Base-by-base conservation (phyloP, 2,888 invertebrate genomes). In the Elysia crispata region DNA sequence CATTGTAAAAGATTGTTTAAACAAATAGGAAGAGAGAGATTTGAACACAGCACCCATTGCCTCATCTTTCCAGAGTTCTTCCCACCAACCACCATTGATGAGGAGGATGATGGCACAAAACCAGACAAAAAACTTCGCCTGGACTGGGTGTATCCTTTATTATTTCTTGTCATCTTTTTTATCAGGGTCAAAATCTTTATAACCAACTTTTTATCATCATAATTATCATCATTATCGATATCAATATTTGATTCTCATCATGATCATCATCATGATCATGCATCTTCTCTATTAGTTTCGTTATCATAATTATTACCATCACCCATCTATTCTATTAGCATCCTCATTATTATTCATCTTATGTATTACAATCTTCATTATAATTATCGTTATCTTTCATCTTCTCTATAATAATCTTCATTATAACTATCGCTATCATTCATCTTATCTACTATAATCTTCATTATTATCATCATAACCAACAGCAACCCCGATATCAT, bases 131-230 rank as follows among this genome's bases (percentile, higher is more conserved):
- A 84, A 31, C 84, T 91, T 1, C 84, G 85, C 67, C 84, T 90
- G 6, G 88, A 91, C 76, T 91, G 91, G 91, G 89, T 91, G 89
- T 91, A 90, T 90, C 90, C 88, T 89, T 88, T 20, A 0, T 25
- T 60, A 30, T 8, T n/a, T 57, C 6, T 23, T 3, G 23, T 54
- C n/a, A n/a, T n/a, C n/a, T n/a, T n/a, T 1, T 11, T 33, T 20
- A 54, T 20, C 3, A 5, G 15, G 20, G 72, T 62, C 54, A 64
- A 8, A 18, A 18, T n/a, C 30, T 13, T 13, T 67, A 18, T 67
- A 25, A 67, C 3, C 41, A 20, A 67, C 15, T 67, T 20, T 31
- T 30, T 6, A 25, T 11, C 8, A 20, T 49, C 20, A 57, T 49
- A 57, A 28, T 41, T n/a, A 28, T 6, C 11, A 15, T 50, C 28